A percentile compares a stretch with the other conserved stretches of the same genome.
These are phyloP conservation scores for Denticeps clupeoides DNA, from an alignment of 2,797 vertebrate genomes.

Conservation along the genomic window DNA sequence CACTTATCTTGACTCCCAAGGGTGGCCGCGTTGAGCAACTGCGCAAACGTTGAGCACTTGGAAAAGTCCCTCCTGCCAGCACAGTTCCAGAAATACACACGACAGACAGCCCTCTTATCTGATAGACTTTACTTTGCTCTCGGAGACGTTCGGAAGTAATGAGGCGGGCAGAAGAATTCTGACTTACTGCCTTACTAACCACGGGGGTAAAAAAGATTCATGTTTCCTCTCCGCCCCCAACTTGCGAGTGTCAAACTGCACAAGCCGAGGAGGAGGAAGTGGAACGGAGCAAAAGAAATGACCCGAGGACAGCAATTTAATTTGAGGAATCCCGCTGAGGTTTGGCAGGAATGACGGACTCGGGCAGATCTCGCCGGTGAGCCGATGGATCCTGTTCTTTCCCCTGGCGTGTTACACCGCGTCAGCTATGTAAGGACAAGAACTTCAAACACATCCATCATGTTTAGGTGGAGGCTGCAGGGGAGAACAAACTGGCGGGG, in stretches of 20 bases:
- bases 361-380: slow-evolving; percentile 31
- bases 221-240: too few relatives aligned
- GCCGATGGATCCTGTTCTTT: slow-evolving; percentile 40
- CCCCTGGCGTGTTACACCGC: slow-evolving; percentile 34
- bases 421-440: slow-evolving; percentile 21
- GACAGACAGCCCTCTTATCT: slow-evolving; percentile 37
- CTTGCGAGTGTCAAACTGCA: too few relatives aligned
- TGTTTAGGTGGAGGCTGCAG: slow-evolving; percentile 45
- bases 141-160: slow-evolving; percentile 34
- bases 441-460: slow-evolving; percentile 52
- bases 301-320: slow-evolving; percentile 30
- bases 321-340: slow-evolving; percentile 34
- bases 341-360: slow-evolving; percentile 29
- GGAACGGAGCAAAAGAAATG: slow-evolving; percentile 22
- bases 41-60: slow-evolving; percentile 28
- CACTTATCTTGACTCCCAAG: slow-evolving; percentile 57
- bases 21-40: slow-evolving; percentile 41
- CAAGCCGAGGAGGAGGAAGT: slow-evolving; percentile 6
- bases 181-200: slow-evolving; percentile 6
- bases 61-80: slow-evolving; percentile 12
- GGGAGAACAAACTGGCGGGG: slow-evolving; percentile 27
- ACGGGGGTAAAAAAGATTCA: too few relatives aligned
- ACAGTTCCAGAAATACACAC: slow-evolving; percentile 11
- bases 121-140: slow-evolving; percentile 41
- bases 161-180: slow-evolving; percentile 22